Base-by-base conservation (phyloP, 1,140 invertebrate species). In the Mya arenaria region DNA sequence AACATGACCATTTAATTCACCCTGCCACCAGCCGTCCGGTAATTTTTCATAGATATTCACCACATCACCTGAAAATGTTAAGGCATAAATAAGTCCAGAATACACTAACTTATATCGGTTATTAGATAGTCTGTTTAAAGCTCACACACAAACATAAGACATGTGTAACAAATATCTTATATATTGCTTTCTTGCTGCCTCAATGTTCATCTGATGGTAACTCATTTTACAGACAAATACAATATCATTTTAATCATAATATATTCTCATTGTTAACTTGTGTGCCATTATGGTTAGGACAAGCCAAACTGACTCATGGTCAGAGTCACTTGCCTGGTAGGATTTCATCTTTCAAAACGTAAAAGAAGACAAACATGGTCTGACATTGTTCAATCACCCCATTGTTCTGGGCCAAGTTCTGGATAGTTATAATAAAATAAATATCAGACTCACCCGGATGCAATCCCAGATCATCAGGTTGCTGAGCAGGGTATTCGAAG, bases 1-100 rank as follows among this genome's bases (percentile, higher is more conserved):
- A 66, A 97, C 95, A 71, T 94, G 94, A 36, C 97, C 97, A 79
- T 96, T 95, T 58, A 97, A 94, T 86, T 98, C 97, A 13, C 97
- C 97, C 66, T 97, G 95, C 97, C 97, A 98, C 97, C 97, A 98
- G 6, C 97, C 97, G 90, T 98, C 97, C n/a, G 96, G 95, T 90
- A 98, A 96, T 89, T 98, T 98, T 87, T 97, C 96, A 91, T 97
- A 97, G 34, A 98, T 96, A 79, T 96, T 96, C 85, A 98, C 97
- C 15, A 97, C 93, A 90, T 98, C 97, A 84, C 97, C 95, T 96
- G 93, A n/a, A 90, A 63, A 1, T 5, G n/a, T 52, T 52, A 52
- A 52, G 2, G 48, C 25, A 17, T 1, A 52, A 1, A 23, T 52
- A 10, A 52, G 2, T 52, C 19, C 8, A 52, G 8, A n/a, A 2